phyloP scores from a whole-genome alignment of 2,797 vertebrate species.

The Ctenopoma kingsleyae region DNA sequence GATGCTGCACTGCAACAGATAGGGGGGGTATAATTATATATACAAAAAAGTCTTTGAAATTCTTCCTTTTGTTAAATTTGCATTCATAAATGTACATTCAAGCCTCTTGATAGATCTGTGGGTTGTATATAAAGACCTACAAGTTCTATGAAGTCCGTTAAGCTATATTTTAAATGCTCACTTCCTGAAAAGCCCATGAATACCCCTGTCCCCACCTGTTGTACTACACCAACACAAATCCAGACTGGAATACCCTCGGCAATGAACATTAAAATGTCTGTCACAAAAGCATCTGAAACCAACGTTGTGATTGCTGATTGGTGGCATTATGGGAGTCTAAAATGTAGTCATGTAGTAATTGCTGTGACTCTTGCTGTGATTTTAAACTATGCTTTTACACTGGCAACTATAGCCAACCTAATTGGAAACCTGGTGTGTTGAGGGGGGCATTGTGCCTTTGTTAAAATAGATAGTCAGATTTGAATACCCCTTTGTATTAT shows the following conservation, averaged over 20 bases:
- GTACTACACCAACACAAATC: constrained; percentile 30
- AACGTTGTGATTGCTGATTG: constrained; percentile 43
- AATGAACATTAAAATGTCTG: constrained; percentile 26
- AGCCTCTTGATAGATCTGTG: constrained; percentile 35
- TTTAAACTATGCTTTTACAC: constrained; percentile 12
- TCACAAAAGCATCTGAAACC: constrained; percentile 46
- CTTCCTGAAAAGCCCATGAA: constrained; percentile 18
- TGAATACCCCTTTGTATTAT: constrained; percentile 57
- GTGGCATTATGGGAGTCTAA: constrained; percentile 38
- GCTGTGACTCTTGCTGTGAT: constrained; percentile 21
- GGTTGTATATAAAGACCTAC: constrained; percentile 25
- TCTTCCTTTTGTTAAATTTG: constrained; percentile 25
- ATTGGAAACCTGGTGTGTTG: constrained; percentile 46
- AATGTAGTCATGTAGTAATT: constrained; percentile 46
- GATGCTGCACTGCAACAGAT: constrained; percentile 20
- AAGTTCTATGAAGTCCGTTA: constrained; percentile 8
- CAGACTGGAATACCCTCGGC: constrained; percentile 44
- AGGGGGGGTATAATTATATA: not conserved
- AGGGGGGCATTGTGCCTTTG: constrained; percentile 58
- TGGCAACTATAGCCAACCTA: constrained; percentile 37
- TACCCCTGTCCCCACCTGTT: constrained; percentile 17
- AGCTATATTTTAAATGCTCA: constrained; percentile 20
- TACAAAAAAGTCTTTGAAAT: constrained; percentile 21
- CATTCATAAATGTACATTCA: constrained; percentile 31
- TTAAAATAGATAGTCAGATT: constrained; percentile 59